phyloP scores from a whole-genome alignment of 2,113 vertebrate genomes.

The Phoenicopterus ruber region DNA sequence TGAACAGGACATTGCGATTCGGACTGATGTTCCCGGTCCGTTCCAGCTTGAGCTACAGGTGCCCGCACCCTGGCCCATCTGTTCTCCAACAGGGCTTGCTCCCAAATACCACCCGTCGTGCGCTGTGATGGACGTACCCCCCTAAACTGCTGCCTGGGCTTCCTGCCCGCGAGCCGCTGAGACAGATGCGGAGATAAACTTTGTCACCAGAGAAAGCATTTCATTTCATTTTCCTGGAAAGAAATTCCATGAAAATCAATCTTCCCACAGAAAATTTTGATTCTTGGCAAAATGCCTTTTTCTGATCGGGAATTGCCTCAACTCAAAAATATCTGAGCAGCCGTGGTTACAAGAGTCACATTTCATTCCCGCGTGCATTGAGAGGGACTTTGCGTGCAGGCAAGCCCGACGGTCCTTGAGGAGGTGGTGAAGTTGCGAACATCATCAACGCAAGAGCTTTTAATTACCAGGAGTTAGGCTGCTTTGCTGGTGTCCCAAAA shows the following conservation, averaged over 20 bases:
- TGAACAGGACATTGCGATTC: background rate
- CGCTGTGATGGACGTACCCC: background rate
- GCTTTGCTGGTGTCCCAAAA: background rate
- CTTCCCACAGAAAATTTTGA: constrained; percentile 15
- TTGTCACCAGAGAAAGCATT: background rate
- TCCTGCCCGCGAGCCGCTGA: background rate
- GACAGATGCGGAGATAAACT: constrained; percentile 9
- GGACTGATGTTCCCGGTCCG: background rate
- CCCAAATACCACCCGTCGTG: background rate
- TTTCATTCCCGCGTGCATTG: background rate
- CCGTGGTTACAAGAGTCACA: background rate
- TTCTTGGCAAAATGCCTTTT: background rate
- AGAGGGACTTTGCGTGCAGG: background rate
- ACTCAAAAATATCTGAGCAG: background rate
- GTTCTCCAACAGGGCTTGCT: background rate
- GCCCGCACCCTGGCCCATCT: background rate
- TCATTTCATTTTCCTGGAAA: constrained; percentile 22
- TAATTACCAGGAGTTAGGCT: background rate
- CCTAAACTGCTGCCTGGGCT: background rate
- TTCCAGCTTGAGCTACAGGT: background rate
- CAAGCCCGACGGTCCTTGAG: background rate
- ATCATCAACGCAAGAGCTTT: background rate
- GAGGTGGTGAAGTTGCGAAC: background rate
- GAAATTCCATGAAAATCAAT: constrained; percentile 52
- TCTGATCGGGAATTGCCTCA: background rate